Base-by-base conservation (phyloP, 2,888 invertebrate genomes). In the Drosophila basisetae region DNA sequence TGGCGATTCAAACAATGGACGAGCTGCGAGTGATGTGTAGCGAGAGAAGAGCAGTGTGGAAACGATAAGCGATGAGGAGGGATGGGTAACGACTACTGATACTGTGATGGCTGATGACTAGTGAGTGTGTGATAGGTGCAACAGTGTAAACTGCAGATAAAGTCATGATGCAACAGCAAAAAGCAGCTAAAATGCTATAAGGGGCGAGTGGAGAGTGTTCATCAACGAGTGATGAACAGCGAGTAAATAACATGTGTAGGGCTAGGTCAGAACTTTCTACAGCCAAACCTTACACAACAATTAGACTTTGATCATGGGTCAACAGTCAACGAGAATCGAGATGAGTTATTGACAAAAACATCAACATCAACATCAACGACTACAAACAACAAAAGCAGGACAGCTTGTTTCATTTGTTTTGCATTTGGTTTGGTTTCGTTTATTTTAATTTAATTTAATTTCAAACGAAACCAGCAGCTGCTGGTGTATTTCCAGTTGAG, bases 361-460 rank as follows among this genome's bases (percentile, higher is more conserved):
- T 47, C 43, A 47, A 13, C 22, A n/a, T 11, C 43, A n/a, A 41
- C n/a, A 6, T 6, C 13, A 37, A 13, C 13, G 25, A 41, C 61
- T 50, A 67, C 61, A 35, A 61, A 65, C 54, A 64, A 52, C 35
- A 55, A 49, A 33, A 60, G 47, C 68, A 18, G 4, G 33, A 43
- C 54, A 50, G 58, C 64, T 76, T 39, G 54, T 73, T 68, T 70
- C 52, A 67, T 73, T 73, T 76, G 73, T 69, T 80, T 73, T 79
- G 22, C 64, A 67, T 71, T 73, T 60, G 53, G 52, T 55, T 73
- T 59, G 70, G 66, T 73, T 76, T 68, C 55, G 66, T 76, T 78
- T 64, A 63, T 70, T 81, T 75, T 75, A 78, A 76, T 85, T 89
- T 80, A 87, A 89, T 85, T 89, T 72, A 86, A 84, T 86, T 86